These are phyloP conservation scores for Tridacna crocea DNA, from an alignment of 2,888 invertebrate species.

Conservation along the genomic window DNA sequence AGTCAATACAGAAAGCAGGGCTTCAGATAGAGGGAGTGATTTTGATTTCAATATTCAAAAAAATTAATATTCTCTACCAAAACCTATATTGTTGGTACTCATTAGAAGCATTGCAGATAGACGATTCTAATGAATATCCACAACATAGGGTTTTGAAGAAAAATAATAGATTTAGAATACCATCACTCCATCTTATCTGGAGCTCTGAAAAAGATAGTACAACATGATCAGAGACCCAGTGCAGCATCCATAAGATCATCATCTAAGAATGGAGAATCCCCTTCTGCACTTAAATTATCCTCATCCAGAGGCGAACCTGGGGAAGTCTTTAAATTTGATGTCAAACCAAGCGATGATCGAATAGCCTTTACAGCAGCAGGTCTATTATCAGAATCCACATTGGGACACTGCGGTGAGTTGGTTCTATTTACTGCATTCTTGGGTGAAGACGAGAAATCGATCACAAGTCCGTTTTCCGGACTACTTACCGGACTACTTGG, in stretches of 20 bases:
- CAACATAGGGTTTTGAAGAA: too few relatives aligned
- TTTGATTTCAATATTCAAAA: too few relatives aligned
- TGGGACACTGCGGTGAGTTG: conserved; percentile 67
- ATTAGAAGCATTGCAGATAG: too few relatives aligned
- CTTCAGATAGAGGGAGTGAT: too few relatives aligned
- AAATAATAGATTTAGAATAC: too few relatives aligned
- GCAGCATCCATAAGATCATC: conserved; percentile 96
- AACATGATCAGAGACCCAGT: conserved; percentile 81
- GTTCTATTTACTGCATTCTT: conserved; percentile 57
- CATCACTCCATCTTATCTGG: not conserved
- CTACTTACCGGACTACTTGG: conserved; percentile 81
- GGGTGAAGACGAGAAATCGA: conserved; percentile 79
- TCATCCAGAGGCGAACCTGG: conserved; percentile 48
- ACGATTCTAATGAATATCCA: too few relatives aligned
- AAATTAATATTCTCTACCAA: too few relatives aligned
- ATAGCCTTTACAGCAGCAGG: conserved; percentile 17
- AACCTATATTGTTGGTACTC: too few relatives aligned
- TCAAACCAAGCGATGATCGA: conserved; percentile 47
- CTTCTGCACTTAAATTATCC: conserved; percentile 50
- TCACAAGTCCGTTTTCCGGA: conserved; percentile 83
- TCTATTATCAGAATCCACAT: conserved; percentile 21
- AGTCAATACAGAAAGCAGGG: too few relatives aligned
- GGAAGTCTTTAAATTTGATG: conserved; percentile 43
- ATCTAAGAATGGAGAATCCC: conserved; percentile 88
- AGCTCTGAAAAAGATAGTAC: not conserved